Conservation (phyloP, 2,888 invertebrate species). For the Norana najaformis region DNA sequence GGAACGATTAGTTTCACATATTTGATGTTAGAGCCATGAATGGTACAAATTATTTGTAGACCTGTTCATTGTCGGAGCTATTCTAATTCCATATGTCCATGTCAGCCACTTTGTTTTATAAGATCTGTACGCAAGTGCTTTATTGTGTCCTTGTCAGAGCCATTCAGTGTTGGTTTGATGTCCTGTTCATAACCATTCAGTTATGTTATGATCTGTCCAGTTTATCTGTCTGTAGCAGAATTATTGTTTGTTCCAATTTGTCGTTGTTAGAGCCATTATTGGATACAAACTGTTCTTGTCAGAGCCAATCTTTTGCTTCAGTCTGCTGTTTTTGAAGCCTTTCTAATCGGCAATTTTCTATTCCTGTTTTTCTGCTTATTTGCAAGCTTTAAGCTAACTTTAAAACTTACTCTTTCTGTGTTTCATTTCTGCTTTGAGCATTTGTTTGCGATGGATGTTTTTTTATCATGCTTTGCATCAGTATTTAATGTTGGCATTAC, state of each 20-base stretch:
- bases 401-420: neutral
- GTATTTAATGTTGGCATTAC: conserved; percentile 5
- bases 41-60: no score
- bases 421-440: neutral
- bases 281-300: neutral
- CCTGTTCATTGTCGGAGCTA: no score
- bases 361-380: neutral
- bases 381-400: neutral
- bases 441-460: neutral
- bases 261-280: neutral
- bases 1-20: neutral
- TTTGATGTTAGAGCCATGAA: no score
- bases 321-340: neutral
- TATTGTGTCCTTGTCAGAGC: neutral
- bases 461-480: neutral
- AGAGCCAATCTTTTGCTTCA: neutral
- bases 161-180: neutral
- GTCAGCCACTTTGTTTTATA: neutral
- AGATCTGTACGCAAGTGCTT: neutral
- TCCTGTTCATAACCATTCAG: neutral
- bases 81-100: neutral
- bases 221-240: neutral
- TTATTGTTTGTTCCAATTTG: neutral
- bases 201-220: neutral
- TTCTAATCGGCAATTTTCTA: neutral